Base-by-base conservation (phyloP, 2,888 invertebrate genomes). In the Ferdinandea cuprea region DNA sequence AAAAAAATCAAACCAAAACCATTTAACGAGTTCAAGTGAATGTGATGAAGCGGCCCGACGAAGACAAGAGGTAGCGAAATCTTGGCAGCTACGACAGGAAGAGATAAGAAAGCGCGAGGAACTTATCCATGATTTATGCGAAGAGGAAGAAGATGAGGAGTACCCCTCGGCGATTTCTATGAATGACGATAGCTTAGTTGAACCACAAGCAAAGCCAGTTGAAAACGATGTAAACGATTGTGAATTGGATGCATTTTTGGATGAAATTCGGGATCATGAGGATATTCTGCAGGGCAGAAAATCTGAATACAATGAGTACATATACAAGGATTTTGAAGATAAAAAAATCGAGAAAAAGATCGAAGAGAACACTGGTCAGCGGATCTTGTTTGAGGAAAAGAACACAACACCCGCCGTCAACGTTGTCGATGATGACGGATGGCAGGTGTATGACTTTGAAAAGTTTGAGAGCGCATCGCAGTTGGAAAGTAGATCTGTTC, bases 361-460 rank as follows among this genome's bases (percentile, higher is more conserved):
- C 17, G 63, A 83, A 11, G 50, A 71, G 11, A 32, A 59, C 40
- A 17, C 69, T 8, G 58, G 73, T 0, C 86, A 86, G 40, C 86
- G 86, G 13, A 80, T 85, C 0, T 65, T 76, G 19, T 79, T 85
- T 40, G 76, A 80, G 7, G 77, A 84, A 42, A 72, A 48, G 40
- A 61, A 1, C 59, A 48, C 65, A 11, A 8, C 13, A 0, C 50
- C 72, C 4, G n/a, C 19, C 3, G 37, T 15, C 3, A 17, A 74
- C 1, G 83, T 87, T 0, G 35, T 92, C 0, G 93, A 93, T 86
- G 92, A 92, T 6, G 93, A 93, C 73, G 93, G 93, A 0, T 93
- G 93, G 92, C 92, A 92, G 0, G 91, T 92, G 80, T 93, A 92
- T 81, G 91, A 91, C 74, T 87, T 88, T 6, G 87, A 86, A 5